These are phyloP conservation scores for Eilema griseolum DNA, from an alignment of 2,888 invertebrate genomes.

Conservation along the genomic window DNA sequence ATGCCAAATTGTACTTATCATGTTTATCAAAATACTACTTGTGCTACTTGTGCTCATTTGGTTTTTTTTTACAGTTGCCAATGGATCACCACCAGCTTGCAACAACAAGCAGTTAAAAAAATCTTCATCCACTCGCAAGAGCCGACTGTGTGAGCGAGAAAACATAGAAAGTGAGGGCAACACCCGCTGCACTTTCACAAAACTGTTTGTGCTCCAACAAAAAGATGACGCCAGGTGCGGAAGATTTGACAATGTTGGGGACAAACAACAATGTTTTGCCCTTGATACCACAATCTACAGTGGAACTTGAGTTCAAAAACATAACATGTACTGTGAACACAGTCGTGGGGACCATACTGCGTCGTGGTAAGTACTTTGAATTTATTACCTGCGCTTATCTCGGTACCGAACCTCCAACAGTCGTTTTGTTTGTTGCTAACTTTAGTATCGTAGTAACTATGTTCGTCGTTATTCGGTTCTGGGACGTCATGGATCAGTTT, in stretches of 20 bases:
- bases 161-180: constrained; percentile 52
- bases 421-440: neutral
- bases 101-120: constrained; percentile 27
- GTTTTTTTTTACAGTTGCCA: constrained; percentile 54
- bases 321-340: constrained; percentile 88
- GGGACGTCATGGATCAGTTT: constrained; percentile 9
- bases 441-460: neutral
- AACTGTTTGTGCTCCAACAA: constrained; percentile 43
- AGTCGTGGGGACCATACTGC: constrained; percentile 85
- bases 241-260: constrained; percentile 62
- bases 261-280: constrained; percentile 80
- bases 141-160: constrained; percentile 38
- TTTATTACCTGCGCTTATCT: constrained; percentile 2
- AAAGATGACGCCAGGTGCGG: constrained; percentile 68
- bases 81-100: constrained; percentile 54
- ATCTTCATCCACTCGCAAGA: constrained; percentile 19
- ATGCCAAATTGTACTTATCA: too few species aligned
- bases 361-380: constrained; percentile 84
- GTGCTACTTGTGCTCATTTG: neutral
- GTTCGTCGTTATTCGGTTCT: neutral
- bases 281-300: constrained; percentile 85
- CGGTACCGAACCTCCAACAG: too few species aligned
- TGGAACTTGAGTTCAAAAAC: constrained; percentile 90
- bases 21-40: too few species aligned
- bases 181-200: constrained; percentile 38